These are phyloP conservation scores for Phallusia fumigata DNA, from an alignment of 23 tunicate genomes.

Conservation along the genomic window DNA sequence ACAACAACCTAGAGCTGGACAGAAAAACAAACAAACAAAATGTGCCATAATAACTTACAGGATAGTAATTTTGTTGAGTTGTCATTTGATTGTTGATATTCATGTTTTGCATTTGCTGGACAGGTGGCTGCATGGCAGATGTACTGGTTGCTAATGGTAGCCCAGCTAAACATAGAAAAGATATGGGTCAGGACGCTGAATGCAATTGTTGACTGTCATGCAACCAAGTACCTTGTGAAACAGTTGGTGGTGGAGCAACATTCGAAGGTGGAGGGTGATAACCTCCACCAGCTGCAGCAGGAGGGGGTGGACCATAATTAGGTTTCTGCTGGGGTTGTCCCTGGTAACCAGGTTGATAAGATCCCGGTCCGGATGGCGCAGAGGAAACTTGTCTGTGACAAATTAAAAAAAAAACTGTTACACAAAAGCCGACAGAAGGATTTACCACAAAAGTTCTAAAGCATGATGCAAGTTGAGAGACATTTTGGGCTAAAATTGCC, in stretches of 20 bases:
- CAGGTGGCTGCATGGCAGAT: slow-evolving; percentile 32
- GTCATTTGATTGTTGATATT: slow-evolving; percentile 6
- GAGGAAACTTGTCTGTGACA: neutral
- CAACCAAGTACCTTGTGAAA: neutral
- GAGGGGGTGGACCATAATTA: slow-evolving; percentile 29
- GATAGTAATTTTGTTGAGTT: neutral
- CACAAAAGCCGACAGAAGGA: neutral
- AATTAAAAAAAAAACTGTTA: too few species aligned
- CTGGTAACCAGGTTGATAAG: neutral
- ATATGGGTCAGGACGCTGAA: too few species aligned
- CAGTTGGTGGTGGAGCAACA: slow-evolving; percentile 17
- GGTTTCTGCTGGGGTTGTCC: slow-evolving; percentile 1
- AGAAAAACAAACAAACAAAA: too few species aligned
- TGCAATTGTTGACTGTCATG: too few species aligned
- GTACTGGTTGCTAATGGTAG: neutral
- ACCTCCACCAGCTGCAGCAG: slow-evolving; percentile 14
- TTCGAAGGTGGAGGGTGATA: slow-evolving; percentile 5
- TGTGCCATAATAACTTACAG: too few species aligned
- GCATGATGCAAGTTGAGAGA: too few species aligned
- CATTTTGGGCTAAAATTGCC: too few species aligned
- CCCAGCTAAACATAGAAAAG: neutral
- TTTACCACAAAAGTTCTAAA: too few species aligned
- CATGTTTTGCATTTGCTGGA: slow-evolving; percentile 46
- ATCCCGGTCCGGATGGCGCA: neutral
- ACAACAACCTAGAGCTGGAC: too few species aligned